Conservation (phyloP, 2,797 vertebrate species). For the Hydrophis major region DNA sequence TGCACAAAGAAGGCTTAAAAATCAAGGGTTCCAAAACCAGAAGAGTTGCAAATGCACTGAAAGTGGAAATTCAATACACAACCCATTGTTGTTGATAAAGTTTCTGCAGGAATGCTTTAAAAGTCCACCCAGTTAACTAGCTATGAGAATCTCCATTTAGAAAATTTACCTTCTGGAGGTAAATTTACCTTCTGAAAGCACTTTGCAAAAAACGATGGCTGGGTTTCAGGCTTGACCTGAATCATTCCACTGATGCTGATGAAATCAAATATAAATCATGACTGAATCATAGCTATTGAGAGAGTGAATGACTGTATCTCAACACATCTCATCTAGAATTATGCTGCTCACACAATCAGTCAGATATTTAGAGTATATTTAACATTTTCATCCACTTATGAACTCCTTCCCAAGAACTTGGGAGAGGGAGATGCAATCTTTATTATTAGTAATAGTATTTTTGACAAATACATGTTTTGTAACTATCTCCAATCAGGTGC, state of each 20-base stretch:
- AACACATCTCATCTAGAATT: not conserved
- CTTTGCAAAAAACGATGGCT: not conserved
- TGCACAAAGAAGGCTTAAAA: not conserved
- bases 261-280: constrained; percentile 23
- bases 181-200: not conserved
- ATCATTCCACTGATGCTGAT: constrained; percentile 14
- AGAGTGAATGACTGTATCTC: not conserved
- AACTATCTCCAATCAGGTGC: not conserved
- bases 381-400: not conserved
- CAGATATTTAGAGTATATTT: not conserved
- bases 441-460: not conserved
- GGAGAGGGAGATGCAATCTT: not conserved
- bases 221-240: constrained; percentile 2
- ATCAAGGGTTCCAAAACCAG: not conserved
- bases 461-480: not conserved
- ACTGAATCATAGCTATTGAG: not conserved
- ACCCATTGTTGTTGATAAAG: not conserved
- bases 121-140: not conserved
- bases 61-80: not conserved
- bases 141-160: not conserved
- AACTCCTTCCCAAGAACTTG: not conserved
- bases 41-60: not conserved
- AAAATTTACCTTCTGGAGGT: not conserved
- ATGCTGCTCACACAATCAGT: not conserved
- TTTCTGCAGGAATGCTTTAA: not conserved